Percentiles rank a stretch among this genome's conserved stretches.
phyloP scores from a whole-genome alignment of 1,140 invertebrate genomes.

The Chelonus insularis region DNA sequence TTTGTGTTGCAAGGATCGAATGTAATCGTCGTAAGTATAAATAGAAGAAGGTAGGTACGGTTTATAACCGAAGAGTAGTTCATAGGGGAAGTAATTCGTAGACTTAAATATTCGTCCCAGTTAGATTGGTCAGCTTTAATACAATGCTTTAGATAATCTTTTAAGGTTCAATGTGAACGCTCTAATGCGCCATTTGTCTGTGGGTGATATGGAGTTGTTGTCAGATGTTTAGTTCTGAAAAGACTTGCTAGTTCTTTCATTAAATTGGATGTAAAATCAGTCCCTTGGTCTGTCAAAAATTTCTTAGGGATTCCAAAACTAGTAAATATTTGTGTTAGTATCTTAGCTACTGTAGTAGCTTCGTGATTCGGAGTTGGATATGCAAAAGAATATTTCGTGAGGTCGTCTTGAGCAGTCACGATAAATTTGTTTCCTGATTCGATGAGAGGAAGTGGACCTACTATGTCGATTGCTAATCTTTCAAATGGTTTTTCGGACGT shows the following conservation, averaged over 20 bases:
- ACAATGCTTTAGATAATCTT: slow-evolving; percentile 28
- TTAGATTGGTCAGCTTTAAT: no score
- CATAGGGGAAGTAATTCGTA: neutral
- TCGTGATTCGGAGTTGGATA: neutral
- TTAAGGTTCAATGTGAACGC: slow-evolving; percentile 14
- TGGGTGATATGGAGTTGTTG: no score
- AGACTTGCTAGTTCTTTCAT: slow-evolving; percentile 32
- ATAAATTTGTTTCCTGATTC: neutral
- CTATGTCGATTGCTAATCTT: neutral
- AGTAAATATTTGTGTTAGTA: no score
- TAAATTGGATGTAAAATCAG: slow-evolving; percentile 30
- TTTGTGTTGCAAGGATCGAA: neutral
- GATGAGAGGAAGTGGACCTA: neutral
- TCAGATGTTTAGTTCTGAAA: slow-evolving; percentile 33
- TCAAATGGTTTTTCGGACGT: neutral
- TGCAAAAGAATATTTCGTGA: slow-evolving; percentile 2
- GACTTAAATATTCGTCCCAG: neutral
- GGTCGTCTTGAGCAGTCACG: slow-evolving; percentile 3
- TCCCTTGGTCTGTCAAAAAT: neutral
- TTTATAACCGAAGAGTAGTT: neutral
- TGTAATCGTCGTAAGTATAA: slow-evolving; percentile 12
- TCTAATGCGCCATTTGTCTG: no score
- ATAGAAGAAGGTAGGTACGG: neutral
- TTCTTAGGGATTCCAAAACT: neutral
- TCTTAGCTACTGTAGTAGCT: no score